phyloP scores from a whole-genome alignment of 2,113 vertebrate species.

The Chascanopsetta lugubris region DNA sequence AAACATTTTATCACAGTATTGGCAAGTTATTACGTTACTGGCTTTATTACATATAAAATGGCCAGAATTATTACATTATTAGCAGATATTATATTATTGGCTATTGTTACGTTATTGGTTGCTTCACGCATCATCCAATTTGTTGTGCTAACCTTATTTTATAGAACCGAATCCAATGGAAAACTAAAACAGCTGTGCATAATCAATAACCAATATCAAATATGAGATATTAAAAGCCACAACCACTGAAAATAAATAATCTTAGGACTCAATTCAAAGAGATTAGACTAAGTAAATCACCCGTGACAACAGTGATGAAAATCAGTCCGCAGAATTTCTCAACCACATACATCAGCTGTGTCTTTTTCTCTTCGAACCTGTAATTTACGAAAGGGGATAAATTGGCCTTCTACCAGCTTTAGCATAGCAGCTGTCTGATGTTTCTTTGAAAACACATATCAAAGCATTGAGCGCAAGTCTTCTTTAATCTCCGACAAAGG shows the following conservation, averaged over 20 bases:
- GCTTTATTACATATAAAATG: too few species aligned
- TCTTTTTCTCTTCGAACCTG: neutral
- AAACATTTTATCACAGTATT: too few species aligned
- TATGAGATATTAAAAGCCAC: neutral
- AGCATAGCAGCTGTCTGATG: neutral
- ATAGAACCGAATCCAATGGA: neutral
- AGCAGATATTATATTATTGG: too few species aligned
- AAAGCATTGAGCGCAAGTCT: neutral
- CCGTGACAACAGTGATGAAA: neutral
- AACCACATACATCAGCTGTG: neutral
- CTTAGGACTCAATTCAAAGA: neutral
- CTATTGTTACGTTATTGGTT: too few species aligned
- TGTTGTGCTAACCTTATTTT: constrained; percentile 17
- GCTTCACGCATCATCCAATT: neutral
- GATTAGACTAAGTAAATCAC: neutral
- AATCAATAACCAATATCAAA: constrained; percentile 13
- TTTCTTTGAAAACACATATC: neutral
- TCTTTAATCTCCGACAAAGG: neutral
- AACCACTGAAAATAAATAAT: neutral
- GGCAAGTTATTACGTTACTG: too few species aligned
- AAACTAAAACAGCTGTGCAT: constrained; percentile 6
- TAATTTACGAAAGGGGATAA: neutral
- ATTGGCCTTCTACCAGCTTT: neutral
- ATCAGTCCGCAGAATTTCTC: neutral
- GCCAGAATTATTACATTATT: too few species aligned